Evolutionary conservation across 2,113 vertebrate species (phyloP).

Genomic region (Cyrtonyx montezumae): DNA sequence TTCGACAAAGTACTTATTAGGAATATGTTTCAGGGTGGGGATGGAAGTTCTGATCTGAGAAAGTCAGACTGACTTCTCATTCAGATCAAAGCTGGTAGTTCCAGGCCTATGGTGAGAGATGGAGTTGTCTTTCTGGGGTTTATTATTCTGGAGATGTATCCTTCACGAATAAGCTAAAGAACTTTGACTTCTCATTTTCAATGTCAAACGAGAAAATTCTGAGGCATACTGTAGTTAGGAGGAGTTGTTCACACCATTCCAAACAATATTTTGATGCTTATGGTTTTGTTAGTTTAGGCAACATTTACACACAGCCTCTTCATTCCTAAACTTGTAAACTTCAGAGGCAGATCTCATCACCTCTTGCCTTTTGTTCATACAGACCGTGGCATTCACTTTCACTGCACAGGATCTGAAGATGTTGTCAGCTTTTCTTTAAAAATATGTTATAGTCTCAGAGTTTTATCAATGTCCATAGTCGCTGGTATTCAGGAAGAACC

Average conservation of each 20-base stretch:
- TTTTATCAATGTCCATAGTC: neutral
- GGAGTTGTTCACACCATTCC: neutral
- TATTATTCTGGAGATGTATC: neutral
- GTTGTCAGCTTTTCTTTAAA: neutral
- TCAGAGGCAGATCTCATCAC: neutral
- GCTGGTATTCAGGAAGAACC: neutral
- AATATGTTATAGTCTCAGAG: neutral
- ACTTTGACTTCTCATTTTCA: neutral
- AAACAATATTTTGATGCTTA: neutral
- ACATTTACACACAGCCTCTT: neutral
- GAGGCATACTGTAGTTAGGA: neutral
- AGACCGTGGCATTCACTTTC: accelerated
- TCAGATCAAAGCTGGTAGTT: neutral
- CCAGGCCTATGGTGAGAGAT: neutral
- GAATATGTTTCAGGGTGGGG: neutral
- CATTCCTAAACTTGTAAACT: neutral
- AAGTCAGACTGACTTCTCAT: neutral
- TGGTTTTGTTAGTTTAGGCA: neutral
- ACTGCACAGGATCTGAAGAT: neutral
- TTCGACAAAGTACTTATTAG: neutral
- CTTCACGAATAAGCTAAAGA: neutral
- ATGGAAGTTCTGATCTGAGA: neutral
- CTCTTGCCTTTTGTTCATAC: neutral
- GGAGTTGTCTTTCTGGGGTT: neutral
- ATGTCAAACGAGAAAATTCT: neutral